These are phyloP conservation scores for Poecile atricapillus DNA, from an alignment of 2,113 vertebrate genomes.

Conservation along the genomic window DNA sequence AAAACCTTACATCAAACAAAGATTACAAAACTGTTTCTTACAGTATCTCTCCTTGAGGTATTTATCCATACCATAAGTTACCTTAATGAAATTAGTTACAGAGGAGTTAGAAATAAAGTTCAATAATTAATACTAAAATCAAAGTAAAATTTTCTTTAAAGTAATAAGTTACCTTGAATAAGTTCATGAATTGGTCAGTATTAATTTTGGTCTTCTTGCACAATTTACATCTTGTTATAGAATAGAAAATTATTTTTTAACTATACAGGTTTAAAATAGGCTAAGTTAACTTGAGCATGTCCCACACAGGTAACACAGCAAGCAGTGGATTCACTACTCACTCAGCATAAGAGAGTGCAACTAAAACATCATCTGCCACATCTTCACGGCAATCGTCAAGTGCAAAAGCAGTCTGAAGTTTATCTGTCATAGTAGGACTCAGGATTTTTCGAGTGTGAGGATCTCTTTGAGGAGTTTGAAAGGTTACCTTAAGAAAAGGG, in stretches of 20 bases:
- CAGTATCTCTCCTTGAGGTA: neutral
- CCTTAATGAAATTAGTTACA: neutral
- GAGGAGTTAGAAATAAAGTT: neutral
- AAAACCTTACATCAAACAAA: neutral
- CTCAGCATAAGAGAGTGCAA: neutral
- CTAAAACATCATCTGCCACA: neutral
- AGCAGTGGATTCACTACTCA: slow-evolving; percentile 19
- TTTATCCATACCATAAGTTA: neutral
- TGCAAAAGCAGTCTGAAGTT: slow-evolving; percentile 28
- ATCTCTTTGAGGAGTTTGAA: slow-evolving; percentile 90
- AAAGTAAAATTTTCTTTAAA: neutral
- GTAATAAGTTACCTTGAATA: neutral
- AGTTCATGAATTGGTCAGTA: neutral
- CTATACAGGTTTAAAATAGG: neutral
- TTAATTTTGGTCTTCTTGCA: neutral
- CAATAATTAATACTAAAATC: neutral
- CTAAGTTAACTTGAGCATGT: neutral
- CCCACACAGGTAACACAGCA: neutral
- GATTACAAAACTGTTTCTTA: neutral
- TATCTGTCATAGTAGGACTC: slow-evolving; percentile 72
- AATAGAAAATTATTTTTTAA: neutral
- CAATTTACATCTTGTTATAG: neutral
- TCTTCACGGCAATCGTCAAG: slow-evolving; percentile 55
- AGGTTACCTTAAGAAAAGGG: slow-evolving; percentile 81
- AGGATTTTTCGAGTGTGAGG: slow-evolving; percentile 85